Evolutionary conservation across 2,888 invertebrate genomes (phyloP).

Genomic region (Cotesia congregata): DNA sequence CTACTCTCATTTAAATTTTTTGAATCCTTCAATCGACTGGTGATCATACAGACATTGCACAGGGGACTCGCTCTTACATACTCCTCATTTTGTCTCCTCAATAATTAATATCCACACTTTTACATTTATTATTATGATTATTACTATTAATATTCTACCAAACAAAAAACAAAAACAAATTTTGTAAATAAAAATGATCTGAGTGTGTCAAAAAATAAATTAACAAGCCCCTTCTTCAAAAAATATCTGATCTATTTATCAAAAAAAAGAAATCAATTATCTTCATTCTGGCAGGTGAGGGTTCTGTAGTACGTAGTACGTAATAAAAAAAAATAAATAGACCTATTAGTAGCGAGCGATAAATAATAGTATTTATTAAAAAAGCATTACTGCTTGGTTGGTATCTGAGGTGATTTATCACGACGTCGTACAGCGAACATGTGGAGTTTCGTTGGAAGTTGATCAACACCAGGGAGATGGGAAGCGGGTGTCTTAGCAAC

Average conservation of each 20-base stretch:
- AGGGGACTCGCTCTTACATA: constrained; percentile 14
- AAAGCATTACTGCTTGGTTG: background rate
- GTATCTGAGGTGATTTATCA: background rate
- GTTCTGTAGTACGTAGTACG: background rate
- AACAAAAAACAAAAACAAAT: no score
- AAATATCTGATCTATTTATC: no score
- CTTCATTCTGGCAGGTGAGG: no score
- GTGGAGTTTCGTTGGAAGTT: background rate
- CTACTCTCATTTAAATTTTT: constrained; percentile 56
- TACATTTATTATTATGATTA: no score
- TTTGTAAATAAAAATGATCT: no score
- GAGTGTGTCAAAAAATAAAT: no score
- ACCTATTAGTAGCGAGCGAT: background rate
- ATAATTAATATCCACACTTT: background rate
- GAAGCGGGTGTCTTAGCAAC: constrained; percentile 13
- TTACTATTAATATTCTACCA: no score
- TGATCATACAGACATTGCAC: constrained; percentile 51
- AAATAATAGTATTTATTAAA: background rate
- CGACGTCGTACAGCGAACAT: background rate
- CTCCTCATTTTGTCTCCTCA: background rate
- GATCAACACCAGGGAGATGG: background rate
- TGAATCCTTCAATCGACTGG: constrained; percentile 65
- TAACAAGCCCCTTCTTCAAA: no score
- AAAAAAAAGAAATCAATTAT: no score
- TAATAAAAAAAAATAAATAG: background rate